phyloP scores from a whole-genome alignment of 35 echinoderm and acorn worm species.

The Heliocidaris tuberculata region DNA sequence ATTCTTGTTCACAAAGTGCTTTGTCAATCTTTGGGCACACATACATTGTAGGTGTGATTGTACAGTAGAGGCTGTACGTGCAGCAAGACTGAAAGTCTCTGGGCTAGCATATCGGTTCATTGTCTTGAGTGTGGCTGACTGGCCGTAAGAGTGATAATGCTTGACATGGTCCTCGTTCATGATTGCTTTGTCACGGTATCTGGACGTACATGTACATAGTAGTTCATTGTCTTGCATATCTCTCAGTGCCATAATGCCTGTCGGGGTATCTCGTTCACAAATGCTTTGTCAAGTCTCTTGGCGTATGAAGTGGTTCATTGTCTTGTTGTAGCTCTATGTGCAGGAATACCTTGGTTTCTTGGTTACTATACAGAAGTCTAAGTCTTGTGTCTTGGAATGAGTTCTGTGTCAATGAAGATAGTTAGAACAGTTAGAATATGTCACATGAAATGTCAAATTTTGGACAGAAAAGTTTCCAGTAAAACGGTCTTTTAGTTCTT shows the following conservation, averaged over 20 bases:
- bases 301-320: neutral
- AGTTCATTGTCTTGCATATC: neutral
- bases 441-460: neutral
- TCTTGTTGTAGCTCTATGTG: neutral
- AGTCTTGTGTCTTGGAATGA: slow-evolving; percentile 15
- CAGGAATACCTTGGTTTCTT: neutral
- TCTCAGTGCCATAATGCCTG: neutral
- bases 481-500: neutral
- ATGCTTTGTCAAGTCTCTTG: neutral
- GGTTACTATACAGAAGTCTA: neutral
- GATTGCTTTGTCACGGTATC: neutral
- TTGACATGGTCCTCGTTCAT: neutral
- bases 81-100: neutral
- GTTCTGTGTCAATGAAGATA: slow-evolving; percentile 17
- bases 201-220: neutral
- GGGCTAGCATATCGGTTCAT: neutral
- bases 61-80: neutral
- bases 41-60: neutral
- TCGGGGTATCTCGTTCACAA: neutral
- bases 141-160: neutral
- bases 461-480: neutral
- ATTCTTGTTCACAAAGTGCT: neutral
- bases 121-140: too few species aligned
- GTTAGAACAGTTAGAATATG: neutral
- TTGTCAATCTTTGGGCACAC: neutral